phyloP scores from a whole-genome alignment of 2,113 vertebrate genomes.

The Taxidea taxus region DNA sequence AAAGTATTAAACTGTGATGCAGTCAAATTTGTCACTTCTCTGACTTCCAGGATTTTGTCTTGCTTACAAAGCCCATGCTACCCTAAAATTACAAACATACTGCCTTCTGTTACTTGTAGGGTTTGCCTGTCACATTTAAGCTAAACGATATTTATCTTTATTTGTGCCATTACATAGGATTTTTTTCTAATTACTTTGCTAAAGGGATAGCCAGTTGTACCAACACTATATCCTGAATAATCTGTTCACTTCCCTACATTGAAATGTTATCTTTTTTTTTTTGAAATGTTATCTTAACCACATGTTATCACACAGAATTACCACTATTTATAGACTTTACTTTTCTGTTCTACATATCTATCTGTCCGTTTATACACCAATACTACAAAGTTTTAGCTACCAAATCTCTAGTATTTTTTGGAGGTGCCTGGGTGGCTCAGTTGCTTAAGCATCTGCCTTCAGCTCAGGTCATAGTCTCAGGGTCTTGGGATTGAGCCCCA shows the following conservation, averaged over 20 bases:
- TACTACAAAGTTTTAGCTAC: slow-evolving; percentile 1
- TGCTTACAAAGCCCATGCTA: not conserved
- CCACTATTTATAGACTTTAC: not conserved
- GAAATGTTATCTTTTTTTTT: slow-evolving; percentile 48
- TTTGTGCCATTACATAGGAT: not conserved
- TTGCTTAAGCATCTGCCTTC: not conserved
- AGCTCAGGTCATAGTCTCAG: not conserved
- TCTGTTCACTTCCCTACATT: not conserved
- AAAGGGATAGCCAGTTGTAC: not conserved
- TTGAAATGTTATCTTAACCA: slow-evolving; percentile 37
- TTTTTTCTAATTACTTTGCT: slow-evolving; percentile 33
- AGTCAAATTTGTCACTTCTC: not conserved
- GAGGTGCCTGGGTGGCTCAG: not conserved
- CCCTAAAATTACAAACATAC: not conserved
- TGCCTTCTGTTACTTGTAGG: not conserved
- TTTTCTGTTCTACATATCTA: slow-evolving; percentile 25
- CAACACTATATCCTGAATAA: not conserved
- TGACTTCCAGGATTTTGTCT: not conserved
- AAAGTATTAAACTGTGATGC: not conserved
- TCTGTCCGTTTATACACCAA: not conserved
- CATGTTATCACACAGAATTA: slow-evolving; percentile 29
- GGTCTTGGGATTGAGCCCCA: not conserved
- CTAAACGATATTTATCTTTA: not conserved
- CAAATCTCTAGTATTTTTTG: not conserved
- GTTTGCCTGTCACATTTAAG: slow-evolving; percentile 22